phyloP scores from a whole-genome alignment of 2,888 invertebrate species.

The Blera fallax region DNA sequence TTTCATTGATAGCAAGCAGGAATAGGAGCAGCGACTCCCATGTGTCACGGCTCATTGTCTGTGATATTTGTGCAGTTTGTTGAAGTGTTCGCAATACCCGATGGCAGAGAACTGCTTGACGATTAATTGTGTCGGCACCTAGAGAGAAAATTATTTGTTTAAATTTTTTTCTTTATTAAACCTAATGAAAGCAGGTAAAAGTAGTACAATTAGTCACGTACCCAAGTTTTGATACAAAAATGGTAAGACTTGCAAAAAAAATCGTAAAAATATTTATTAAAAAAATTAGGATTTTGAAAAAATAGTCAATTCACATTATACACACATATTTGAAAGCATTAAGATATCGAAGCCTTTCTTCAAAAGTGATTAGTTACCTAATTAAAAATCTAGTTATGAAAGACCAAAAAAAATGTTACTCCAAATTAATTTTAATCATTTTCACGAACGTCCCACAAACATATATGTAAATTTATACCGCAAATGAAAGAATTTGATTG shows the following conservation, averaged over 20 bases:
- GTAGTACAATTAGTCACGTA: constrained; percentile 82
- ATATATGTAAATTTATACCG: too few species aligned
- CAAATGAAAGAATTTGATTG: too few species aligned
- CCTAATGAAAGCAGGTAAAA: background rate
- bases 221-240: constrained; percentile 94
- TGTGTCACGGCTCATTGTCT: constrained; percentile 90
- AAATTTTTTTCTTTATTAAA: background rate
- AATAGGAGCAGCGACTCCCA: constrained; percentile 95
- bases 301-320: background rate
- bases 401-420: too few species aligned
- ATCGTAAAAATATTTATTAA: constrained; percentile 22
- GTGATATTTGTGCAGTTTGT: constrained; percentile 89
- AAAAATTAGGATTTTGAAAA: constrained; percentile 14
- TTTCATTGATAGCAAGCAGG: constrained; percentile 94
- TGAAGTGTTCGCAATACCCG: constrained; percentile 93
- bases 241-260: constrained; percentile 92
- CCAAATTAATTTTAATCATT: too few species aligned
- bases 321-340: background rate
- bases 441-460: too few species aligned
- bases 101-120: constrained; percentile 96
- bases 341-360: too few species aligned
- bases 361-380: too few species aligned
- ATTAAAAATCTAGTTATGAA: too few species aligned
- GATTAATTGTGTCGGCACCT: constrained; percentile 94
- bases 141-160: constrained; percentile 40